Conservation (phyloP, 2,113 vertebrate species). For the Melospiza georgiana region DNA sequence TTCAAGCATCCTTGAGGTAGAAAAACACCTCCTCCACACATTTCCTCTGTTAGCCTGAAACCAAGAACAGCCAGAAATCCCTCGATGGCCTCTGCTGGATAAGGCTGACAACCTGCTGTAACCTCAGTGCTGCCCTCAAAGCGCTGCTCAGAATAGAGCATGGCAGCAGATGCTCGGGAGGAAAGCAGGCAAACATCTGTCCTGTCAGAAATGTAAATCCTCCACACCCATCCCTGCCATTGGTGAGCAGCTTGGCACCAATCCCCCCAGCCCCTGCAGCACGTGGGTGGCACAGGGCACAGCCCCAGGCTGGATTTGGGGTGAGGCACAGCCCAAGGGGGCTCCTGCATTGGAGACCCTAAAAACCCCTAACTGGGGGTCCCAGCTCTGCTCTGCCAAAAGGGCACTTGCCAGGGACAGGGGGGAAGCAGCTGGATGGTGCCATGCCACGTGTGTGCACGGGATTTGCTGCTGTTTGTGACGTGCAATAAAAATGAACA, state of each 20-base stretch:
- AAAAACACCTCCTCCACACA: background rate
- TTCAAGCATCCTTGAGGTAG: background rate
- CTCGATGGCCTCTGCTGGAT: fast-evolving
- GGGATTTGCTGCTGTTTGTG: background rate
- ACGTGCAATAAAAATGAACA: background rate
- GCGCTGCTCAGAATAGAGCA: background rate
- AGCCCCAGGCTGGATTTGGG: fast-evolving
- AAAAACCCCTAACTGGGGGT: background rate
- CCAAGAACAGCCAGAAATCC: background rate
- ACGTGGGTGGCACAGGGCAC: background rate
- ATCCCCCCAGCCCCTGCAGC: background rate
- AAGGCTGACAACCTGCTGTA: background rate
- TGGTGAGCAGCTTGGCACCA: background rate
- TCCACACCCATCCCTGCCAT: background rate
- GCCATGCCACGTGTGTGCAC: fast-evolving
- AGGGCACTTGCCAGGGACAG: background rate
- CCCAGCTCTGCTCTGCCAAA: background rate
- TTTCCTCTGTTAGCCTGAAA: background rate
- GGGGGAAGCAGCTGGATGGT: fast-evolving
- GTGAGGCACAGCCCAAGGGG: background rate
- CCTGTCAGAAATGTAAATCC: background rate
- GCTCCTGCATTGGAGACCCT: fast-evolving
- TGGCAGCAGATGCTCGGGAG: conserved; percentile 35
- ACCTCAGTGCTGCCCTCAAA: background rate
- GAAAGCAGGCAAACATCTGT: conserved; percentile 36